phyloP scores from a whole-genome alignment of 1,140 invertebrate genomes.

The Bombus sibiricus region DNA sequence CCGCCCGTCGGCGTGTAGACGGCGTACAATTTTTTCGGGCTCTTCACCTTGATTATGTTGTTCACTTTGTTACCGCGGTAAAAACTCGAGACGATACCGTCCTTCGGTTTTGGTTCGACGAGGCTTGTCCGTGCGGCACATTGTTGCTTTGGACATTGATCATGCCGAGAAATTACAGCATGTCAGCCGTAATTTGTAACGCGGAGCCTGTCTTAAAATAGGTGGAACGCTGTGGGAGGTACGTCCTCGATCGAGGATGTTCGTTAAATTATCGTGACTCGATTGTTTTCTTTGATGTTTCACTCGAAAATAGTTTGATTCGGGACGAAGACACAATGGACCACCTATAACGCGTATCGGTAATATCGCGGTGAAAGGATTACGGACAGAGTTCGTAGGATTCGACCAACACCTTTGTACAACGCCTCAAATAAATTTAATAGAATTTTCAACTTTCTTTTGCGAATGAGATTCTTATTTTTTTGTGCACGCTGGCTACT shows the following conservation, averaged over 20 bases:
- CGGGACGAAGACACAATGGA: neutral
- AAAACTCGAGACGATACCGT: neutral
- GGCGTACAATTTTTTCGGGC: neutral
- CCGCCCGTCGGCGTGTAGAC: no score
- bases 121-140: no score
- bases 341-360: neutral
- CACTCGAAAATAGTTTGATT: neutral
- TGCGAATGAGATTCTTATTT: no score
- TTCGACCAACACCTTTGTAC: no score
- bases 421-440: no score
- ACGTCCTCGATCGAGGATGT: neutral
- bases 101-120: neutral
- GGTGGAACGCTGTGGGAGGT: neutral
- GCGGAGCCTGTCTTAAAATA: neutral
- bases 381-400: no score
- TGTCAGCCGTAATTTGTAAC: neutral
- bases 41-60: neutral
- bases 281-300: neutral
- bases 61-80: neutral
- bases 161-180: constrained; percentile 1
- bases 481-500: no score
- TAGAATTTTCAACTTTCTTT: neutral
- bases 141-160: neutral
- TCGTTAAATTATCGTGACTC: neutral
- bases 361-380: neutral